A percentile compares a stretch with the other conserved stretches of the same genome.
These are phyloP conservation scores for Anableps anableps DNA, from an alignment of 2,797 vertebrate species.

Conservation along the genomic window DNA sequence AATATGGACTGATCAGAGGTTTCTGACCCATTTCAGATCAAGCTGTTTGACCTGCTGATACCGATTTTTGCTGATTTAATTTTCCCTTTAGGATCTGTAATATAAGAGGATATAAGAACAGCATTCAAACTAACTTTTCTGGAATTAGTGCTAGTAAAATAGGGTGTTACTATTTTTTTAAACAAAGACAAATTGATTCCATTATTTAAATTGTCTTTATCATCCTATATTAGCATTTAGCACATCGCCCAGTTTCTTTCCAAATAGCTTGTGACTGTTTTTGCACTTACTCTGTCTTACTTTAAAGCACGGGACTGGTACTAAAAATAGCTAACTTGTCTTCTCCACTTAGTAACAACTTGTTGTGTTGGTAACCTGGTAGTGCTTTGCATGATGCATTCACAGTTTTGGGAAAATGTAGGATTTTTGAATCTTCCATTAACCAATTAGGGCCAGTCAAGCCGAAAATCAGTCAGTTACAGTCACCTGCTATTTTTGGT, in stretches of 20 bases:
- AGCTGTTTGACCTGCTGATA: not conserved
- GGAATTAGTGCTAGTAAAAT: not conserved
- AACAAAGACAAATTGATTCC: not conserved
- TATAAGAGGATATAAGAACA: not conserved
- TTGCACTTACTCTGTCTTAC: not conserved
- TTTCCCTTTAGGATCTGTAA: not conserved
- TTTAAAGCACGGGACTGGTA: not conserved
- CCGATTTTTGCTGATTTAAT: not conserved
- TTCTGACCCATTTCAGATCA: not conserved
- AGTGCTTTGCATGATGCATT: not conserved
- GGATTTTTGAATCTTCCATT: not conserved
- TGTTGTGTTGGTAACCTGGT: not conserved
- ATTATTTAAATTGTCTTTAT: not conserved
- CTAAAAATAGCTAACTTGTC: not conserved
- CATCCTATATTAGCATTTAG: too few species aligned
- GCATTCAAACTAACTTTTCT: not conserved
- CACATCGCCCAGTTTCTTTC: not conserved
- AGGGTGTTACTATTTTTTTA: not conserved
- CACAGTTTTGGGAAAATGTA: not conserved
- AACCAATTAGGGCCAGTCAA: not conserved
- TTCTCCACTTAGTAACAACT: not conserved
- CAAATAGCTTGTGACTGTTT: not conserved
- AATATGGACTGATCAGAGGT: not conserved
- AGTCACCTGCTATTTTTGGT: not conserved
- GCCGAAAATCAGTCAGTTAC: not conserved